Percentiles rank a stretch among this genome's conserved stretches.
Conservation (phyloP, 2,888 invertebrate species). For the Ornithoptera alexandrae region DNA sequence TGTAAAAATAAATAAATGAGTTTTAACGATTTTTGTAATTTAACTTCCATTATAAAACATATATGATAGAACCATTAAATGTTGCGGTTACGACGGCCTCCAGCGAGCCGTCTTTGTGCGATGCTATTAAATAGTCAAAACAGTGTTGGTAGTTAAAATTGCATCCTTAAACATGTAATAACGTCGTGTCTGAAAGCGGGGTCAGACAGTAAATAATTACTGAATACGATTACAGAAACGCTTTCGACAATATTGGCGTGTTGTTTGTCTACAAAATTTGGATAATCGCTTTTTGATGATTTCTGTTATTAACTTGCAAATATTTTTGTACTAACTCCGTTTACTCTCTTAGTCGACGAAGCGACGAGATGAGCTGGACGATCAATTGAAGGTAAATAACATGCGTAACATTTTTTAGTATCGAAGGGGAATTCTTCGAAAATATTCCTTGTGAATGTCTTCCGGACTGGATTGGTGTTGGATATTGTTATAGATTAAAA, state of each 20-base stretch:
- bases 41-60: neutral
- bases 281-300: constrained; percentile 67
- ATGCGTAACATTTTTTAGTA: too few species aligned
- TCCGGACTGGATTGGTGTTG: too few species aligned
- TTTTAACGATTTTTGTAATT: neutral
- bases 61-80: neutral
- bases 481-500: too few species aligned
- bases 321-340: constrained; percentile 28
- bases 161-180: constrained; percentile 24
- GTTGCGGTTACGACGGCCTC: neutral
- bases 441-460: too few species aligned
- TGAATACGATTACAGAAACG: constrained; percentile 55
- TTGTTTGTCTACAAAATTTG: constrained; percentile 54
- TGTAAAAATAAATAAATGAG: neutral
- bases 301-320: constrained; percentile 53
- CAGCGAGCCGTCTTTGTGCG: neutral
- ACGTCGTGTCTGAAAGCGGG: constrained; percentile 27
- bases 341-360: too few species aligned
- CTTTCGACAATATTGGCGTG: constrained; percentile 50
- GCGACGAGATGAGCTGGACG: too few species aligned
- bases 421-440: too few species aligned
- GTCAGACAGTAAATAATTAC: constrained; percentile 48
- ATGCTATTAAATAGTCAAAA: constrained; percentile 9
- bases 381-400: too few species aligned
- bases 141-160: constrained; percentile 24